Base-by-base conservation (phyloP, 2,888 invertebrate species). In the Zaprionus lineosus region DNA sequence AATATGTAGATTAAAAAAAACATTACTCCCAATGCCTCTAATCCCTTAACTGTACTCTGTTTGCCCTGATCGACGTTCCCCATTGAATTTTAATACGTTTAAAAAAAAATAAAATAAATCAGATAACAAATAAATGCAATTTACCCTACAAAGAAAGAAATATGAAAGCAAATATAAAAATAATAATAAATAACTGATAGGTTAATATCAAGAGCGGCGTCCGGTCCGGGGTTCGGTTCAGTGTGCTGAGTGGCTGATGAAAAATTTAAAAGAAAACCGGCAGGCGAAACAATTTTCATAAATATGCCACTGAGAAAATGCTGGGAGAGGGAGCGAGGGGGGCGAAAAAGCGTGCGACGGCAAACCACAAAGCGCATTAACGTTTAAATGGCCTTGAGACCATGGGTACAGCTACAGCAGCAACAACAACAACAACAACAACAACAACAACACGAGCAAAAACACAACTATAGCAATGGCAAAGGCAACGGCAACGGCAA, bases 281-380 rank as follows among this genome's bases (percentile, higher is more conserved):
- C 55, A 55, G 52, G 47, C 52, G 61, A 61, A 66, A 47, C 59
- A 58, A 81, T 84, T 76, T 81, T 66, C 70, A 75, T 69, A 79
- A 75, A 78, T 76, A 63, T 70, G 57, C 71, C 74, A 56, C 53
- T 41, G 39, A 46, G 47, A 59, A 56, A 18, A 28, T 39, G 31
- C 21, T n/a, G n/a, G 12, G 14, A 15, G 34, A 15, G 28, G 31
- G 47, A 9, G 21, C 34, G 14, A 37, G n/a, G 8, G 34, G 16
- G 21, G 11, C 14, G 16, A 15, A 26, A 29, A 47, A 47, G 28
- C 16, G 9, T 6, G 36, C 53, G 46, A 47, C 18, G 36, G 51
- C 53, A 77, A 78, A 62, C 59, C 71, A 67, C 71, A 70, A 73
- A 84, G 61, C 73, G 78, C 77, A 78, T 78, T 78, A 81, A 81